These are phyloP conservation scores for Oenanthe oenanthe DNA, from an alignment of 2,113 vertebrate species.

Conservation along the genomic window DNA sequence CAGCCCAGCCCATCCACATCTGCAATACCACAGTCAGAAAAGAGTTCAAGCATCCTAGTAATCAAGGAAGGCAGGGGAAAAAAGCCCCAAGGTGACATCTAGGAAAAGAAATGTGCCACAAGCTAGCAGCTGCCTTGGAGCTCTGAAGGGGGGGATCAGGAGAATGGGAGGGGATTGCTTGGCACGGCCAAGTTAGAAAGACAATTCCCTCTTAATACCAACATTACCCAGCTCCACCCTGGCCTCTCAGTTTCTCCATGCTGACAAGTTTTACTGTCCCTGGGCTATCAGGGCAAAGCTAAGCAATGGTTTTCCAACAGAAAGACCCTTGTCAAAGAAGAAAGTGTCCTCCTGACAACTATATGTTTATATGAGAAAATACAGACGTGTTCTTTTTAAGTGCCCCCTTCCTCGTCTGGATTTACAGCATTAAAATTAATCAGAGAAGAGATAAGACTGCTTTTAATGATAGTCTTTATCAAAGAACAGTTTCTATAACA, in stretches of 20 bases:
- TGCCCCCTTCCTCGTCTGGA: background rate
- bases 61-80: background rate
- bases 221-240: background rate
- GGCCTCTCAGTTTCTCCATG: background rate
- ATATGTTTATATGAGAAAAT: background rate
- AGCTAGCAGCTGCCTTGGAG: background rate
- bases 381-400: background rate
- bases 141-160: background rate
- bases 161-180: background rate
- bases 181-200: background rate
- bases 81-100: background rate
- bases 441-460: background rate
- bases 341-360: background rate
- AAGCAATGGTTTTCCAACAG: background rate
- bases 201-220: background rate
- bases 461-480: background rate
- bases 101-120: background rate
- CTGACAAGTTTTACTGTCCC: background rate
- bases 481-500: background rate
- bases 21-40: background rate
- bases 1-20: slow-evolving; percentile 42
- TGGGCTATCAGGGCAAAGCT: background rate
- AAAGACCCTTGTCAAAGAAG: background rate
- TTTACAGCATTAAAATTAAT: background rate
- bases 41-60: slow-evolving; percentile 8